These are phyloP conservation scores for Conus betulinus DNA, from an alignment of 1,140 invertebrate species.

Conservation along the genomic window DNA sequence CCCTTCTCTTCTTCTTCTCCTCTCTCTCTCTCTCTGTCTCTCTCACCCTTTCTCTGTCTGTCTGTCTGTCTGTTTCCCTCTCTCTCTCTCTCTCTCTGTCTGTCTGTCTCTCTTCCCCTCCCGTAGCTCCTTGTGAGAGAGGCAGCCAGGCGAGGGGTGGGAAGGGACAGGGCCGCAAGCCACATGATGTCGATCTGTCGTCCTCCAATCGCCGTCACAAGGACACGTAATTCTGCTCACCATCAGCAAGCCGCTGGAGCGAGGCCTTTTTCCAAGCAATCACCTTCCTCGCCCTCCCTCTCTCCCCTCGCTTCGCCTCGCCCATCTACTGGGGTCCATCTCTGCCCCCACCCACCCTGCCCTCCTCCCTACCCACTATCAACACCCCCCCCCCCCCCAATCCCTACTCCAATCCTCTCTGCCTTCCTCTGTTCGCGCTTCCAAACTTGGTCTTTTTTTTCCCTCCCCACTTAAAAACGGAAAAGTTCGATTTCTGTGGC, in stretches of 20 bases:
- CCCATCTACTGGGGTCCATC: not conserved
- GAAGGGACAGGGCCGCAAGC: not conserved
- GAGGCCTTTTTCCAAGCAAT: not conserved
- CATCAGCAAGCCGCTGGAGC: conserved; percentile 1
- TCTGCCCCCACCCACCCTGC: not conserved
- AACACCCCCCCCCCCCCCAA: not conserved
- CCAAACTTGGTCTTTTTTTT: not conserved
- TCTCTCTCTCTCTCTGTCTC: not conserved
- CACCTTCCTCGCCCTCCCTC: not conserved
- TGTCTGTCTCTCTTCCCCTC: not conserved
- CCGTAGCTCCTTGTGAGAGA: not conserved
- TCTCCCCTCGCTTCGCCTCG: not conserved
- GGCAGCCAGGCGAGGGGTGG: not conserved
- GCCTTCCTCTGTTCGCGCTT: not conserved
- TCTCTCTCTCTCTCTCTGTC: not conserved
- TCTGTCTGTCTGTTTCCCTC: not conserved
- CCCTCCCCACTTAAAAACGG: not conserved
- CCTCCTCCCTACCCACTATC: not conserved
- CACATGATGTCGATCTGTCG: conserved; percentile 2
- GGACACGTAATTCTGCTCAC: not conserved
- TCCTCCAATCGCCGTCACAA: not conserved
- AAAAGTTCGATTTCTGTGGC: conserved; percentile 23
- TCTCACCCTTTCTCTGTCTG: not conserved
- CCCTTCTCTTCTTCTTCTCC: not conserved
- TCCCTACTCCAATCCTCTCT: not conserved